These are phyloP conservation scores for Sarcophaga subvicina DNA, from an alignment of 2,888 invertebrate species.

Conservation along the genomic window DNA sequence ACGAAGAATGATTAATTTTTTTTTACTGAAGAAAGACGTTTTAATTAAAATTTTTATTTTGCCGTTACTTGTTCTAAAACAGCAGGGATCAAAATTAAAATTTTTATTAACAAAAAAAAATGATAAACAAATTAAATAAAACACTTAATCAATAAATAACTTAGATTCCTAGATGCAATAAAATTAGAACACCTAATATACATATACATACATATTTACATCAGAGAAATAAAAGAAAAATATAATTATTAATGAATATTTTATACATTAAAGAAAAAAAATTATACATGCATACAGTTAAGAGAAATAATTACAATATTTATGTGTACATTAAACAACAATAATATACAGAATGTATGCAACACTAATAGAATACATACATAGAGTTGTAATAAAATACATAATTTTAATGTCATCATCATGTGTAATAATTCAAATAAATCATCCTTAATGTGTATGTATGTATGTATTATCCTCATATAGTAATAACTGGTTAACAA, in stretches of 20 bases:
- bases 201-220: constrained; percentile 35
- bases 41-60: no score
- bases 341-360: no score
- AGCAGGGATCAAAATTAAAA: constrained; percentile 52
- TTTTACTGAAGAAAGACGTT: no score
- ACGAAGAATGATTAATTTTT: no score
- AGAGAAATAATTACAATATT: constrained; percentile 10
- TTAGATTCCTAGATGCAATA: constrained; percentile 62
- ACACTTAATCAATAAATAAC: constrained; percentile 37
- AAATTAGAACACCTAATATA: constrained; percentile 28
- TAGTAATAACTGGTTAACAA: constrained; percentile 50
- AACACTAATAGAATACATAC: neutral
- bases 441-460: neutral
- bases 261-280: constrained; percentile 29
- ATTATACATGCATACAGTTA: constrained; percentile 11
- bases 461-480: constrained; percentile 20
- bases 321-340: no score
- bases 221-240: constrained; percentile 42
- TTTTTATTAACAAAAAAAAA: constrained; percentile 21
- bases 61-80: constrained; percentile 38
- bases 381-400: constrained; percentile 23
- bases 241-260: constrained; percentile 30
- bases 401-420: neutral
- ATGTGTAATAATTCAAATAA: constrained; percentile 3
- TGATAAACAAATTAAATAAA: constrained; percentile 13